A percentile compares a stretch with the other conserved stretches of the same genome.
Evolutionary conservation across 1,140 invertebrate genomes (phyloP).

Genomic region (Himalopsyche phryganea): DNA sequence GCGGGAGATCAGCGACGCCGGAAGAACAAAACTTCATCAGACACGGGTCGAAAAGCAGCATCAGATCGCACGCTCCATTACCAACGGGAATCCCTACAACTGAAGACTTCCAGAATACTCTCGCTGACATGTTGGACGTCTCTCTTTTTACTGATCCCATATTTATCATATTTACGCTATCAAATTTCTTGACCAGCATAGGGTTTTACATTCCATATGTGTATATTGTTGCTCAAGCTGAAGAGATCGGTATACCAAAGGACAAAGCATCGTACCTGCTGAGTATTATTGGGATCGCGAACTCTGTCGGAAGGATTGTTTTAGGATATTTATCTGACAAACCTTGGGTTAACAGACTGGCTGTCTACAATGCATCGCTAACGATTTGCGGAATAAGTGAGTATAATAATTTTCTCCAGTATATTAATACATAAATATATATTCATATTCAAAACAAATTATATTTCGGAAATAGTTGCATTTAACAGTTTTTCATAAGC

Average conservation of each 20-base stretch:
- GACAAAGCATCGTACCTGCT: slow-evolving; percentile 64
- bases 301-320: slow-evolving; percentile 82
- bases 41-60: slow-evolving; percentile 29
- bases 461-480: no score
- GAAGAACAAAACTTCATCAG: slow-evolving; percentile 38
- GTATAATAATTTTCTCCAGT: no score
- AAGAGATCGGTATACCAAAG: slow-evolving; percentile 55
- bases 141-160: slow-evolving; percentile 78
- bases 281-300: slow-evolving; percentile 78
- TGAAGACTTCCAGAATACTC: slow-evolving; percentile 61
- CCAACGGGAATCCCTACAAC: slow-evolving; percentile 59
- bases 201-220: slow-evolving; percentile 95
- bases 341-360: slow-evolving; percentile 80
- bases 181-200: slow-evolving; percentile 94
- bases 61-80: slow-evolving; percentile 37
- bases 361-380: slow-evolving; percentile 84
- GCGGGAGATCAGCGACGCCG: slow-evolving; percentile 37
- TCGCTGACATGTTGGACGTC: slow-evolving; percentile 82
- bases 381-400: slow-evolving; percentile 80
- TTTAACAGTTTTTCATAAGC: no score
- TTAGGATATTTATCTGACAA: slow-evolving; percentile 84
- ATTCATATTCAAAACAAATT: no score
- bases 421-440: no score
- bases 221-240: slow-evolving; percentile 69
- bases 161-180: slow-evolving; percentile 87